Evolutionary conservation across 1,140 invertebrate species (phyloP), one percentile per base, ranked within the genome.

Genomic region (Heliothis subflexa): DNA sequence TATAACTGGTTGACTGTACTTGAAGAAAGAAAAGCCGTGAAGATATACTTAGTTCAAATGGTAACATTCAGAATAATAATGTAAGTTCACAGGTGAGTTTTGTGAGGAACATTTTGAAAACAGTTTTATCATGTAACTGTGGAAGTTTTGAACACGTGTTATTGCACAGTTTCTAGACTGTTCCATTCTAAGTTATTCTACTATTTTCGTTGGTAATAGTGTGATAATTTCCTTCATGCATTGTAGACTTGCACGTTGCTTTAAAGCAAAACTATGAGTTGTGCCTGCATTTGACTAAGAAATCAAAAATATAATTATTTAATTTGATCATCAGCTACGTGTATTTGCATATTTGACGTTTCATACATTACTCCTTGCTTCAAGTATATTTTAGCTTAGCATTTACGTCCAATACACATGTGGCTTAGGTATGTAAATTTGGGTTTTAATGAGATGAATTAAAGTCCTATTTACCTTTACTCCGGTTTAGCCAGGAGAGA

Each of bases 21-120:
- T 13, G 12, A 28, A 45, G 12, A 28, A 45, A 62, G 61, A 45
- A 62, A 45, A 59, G 10, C 18, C 18, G 9, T 16, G 12, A 50
- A 70, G 18, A 52, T 52, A 50, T 52, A 70, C 66, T 52, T 9
- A 70, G 45, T 70, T 70, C 11, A 52, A 52, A 70, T 70, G 66
- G 7, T 11, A 70, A 28, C 47, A 18, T 70, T 70, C 25, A 21
- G 66, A 70, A 70, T 70, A 70, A 47, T 70, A 70, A 70, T 52
- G 66, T 52, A 25, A 52, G 47, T 70, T 70, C 47, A 28, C 25
- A 70, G n/a, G 45, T 50, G 45, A 68, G 47, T 70, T 52, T 40
- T 70, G 47, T 52, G 12, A 70, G 12, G 66, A 70, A 70, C 45
- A 50, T 70, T 25, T 70, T 9, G 66, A 66, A 49, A 47, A 47